Evolutionary conservation across 2,113 vertebrate genomes (phyloP), one percentile per base, ranked within the genome.

Genomic region (Pollachius pollachius): DNA sequence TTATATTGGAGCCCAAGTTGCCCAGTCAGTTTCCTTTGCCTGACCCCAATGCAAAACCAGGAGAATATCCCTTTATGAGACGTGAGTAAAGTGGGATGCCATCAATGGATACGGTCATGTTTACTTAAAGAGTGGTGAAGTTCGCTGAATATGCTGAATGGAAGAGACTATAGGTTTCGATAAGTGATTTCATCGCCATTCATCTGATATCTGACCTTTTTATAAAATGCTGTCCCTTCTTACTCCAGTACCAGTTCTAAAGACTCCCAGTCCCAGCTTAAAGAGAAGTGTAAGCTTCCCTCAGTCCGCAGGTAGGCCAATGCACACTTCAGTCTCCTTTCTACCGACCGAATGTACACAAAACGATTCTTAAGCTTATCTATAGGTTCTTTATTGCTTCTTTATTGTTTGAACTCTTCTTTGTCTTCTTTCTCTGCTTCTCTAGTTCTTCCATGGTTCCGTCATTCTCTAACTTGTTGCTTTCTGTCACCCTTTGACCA

Each of bases 61-160:
- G 80, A 68, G 94, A 95, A 83, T 89, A 91, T 69, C 86, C 91
- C 13, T 88, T 83, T 62, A 93, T 93, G 73, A 74, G 73, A 60
- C 72, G 81, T 87, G 66, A 75, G 77, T 73, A 56, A 0, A 37
- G 12, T 8, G 9, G 54, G 9, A 64, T 64, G n/a, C 27, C 74
- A 60, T 19, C 58, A 48, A 9, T 48, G 9, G 41, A 48, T 48
- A 25, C 15, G 21, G 11, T 48, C 12, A 48, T 48, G 41, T 48
- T 48, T 13, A 48, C 41, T 48, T 48, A 2, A 48, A 48, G 41
- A 48, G 8, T 48, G 41, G 9, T 48, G 41, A 17, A 58, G n/a
- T 58, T 58, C 4, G n/a, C n/a, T 58, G 56, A 58, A 58, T 58
- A 18, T 58, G n/a, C n/a, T 58, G 56, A 58, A 58, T 62, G 2